phyloP scores from a whole-genome alignment of 2,113 vertebrate genomes.

The Lathamus discolor region DNA sequence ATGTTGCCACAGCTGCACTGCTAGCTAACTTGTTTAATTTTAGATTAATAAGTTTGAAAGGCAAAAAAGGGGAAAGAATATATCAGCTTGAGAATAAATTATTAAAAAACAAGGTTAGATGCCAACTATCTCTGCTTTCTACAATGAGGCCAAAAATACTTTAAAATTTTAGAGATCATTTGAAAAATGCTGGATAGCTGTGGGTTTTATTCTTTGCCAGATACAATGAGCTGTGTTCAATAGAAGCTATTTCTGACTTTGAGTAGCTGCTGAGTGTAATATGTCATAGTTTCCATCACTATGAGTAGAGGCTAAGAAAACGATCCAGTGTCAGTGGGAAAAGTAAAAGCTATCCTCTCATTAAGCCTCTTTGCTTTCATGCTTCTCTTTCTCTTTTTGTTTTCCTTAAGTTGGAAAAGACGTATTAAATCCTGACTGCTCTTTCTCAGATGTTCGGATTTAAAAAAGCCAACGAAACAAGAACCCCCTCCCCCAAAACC shows the following conservation, averaged over 20 bases:
- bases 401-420: not conserved
- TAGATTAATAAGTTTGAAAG: not conserved
- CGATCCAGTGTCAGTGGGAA: not conserved
- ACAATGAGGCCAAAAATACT: not conserved
- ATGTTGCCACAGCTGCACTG: not conserved
- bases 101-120: not conserved
- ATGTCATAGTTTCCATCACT: slow-evolving; percentile 23
- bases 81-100: not conserved
- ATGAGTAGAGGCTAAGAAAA: not conserved
- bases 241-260: not conserved
- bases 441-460: not conserved
- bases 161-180: not conserved
- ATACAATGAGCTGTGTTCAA: not conserved
- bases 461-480: not conserved
- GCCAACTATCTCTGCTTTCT: not conserved
- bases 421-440: not conserved
- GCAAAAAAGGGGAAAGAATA: fast-evolving
- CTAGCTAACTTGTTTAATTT: not conserved
- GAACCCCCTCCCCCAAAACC: fast-evolving
- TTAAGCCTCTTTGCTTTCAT: not conserved
- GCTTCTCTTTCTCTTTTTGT: not conserved
- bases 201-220: not conserved
- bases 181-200: not conserved
- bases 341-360: not conserved
- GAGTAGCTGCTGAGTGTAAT: not conserved